Base-by-base conservation (phyloP, 2,888 invertebrate species). In the Cosmorhoe ocellata region DNA sequence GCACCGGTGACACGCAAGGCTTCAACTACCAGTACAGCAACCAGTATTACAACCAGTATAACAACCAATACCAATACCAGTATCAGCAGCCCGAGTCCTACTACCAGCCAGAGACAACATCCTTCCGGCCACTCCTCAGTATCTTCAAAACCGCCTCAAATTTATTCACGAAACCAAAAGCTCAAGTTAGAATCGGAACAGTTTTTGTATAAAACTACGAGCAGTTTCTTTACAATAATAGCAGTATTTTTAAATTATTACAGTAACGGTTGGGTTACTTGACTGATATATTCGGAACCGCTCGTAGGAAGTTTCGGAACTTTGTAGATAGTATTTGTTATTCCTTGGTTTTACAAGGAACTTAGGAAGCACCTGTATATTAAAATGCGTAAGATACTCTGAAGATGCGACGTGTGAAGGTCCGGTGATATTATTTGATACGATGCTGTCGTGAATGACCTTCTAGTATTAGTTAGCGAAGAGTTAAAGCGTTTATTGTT, bases 321-420 rank as follows among this genome's bases (percentile, higher is more conserved):
- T 67, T 68, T 81, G 72, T 86, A 84, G 74, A 81, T 81, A 80
- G 74, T 81, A 68, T 81, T 36, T 59, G 81, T 81, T 81, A 86
- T 83, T 84, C 84, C 87, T 90, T 87, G 89, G 89, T 90, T 90
- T 85, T 88, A 88, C 88, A 88, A 88, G 89, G 88, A 82, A 76
- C 67, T 76, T 82, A 74, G 65, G 71, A 70, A 67, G 61, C 62
- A 66, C 69, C 68, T 66, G 59, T 71, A 67, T 69, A 69, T 67
- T 54, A 67, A 68, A 65, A 53, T 41, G 36, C 40, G 64, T 71
- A 66, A 63, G 58, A 63, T 64, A 65, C 63, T 66, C 61, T 67
- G 64, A 56, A 64, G 69, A 63, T 42, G 42, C 42, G 59, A 63
- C 54, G 59, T 71, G 71, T 74, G 84, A 81, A 76, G 81, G 84